Percentiles rank a stretch among this genome's conserved stretches.
Conservation (phyloP, 2,797 vertebrate genomes). For the Acipenser transmontanus region DNA sequence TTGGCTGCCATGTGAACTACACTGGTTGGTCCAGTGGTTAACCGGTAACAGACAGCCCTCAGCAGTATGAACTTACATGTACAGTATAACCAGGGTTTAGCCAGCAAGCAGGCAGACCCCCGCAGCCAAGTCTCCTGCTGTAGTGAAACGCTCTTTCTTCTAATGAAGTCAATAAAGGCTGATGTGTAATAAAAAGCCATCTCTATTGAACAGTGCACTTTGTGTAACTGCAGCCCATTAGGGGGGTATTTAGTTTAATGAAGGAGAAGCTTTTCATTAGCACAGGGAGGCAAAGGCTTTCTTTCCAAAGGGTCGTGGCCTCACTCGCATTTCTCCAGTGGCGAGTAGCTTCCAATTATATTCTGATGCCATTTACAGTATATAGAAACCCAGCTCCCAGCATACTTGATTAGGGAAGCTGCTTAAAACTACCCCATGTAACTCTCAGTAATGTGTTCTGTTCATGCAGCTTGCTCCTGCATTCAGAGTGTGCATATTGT, state of each 20-base stretch:
- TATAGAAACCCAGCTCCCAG: too few species aligned
- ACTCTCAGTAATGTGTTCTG: too few species aligned
- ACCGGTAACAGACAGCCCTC: too few species aligned
- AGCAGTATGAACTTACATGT: too few species aligned
- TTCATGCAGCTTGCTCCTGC: too few species aligned
- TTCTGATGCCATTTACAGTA: not conserved
- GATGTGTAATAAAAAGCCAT: conserved; percentile 34
- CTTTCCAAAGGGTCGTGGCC: not conserved
- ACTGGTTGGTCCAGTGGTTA: too few species aligned
- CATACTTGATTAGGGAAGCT: too few species aligned
- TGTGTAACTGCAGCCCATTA: conserved; percentile 50
- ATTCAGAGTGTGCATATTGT: too few species aligned
- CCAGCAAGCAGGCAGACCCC: conserved; percentile 10
- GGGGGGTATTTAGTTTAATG: conserved; percentile 46
- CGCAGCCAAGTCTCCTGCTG: not conserved
- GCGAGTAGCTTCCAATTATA: not conserved
- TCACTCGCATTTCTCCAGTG: not conserved
- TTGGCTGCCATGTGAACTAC: too few species aligned
- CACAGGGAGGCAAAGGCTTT: conserved; percentile 15
- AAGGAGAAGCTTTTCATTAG: conserved; percentile 43
- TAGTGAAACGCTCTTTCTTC: conserved; percentile 27
- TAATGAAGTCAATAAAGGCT: conserved; percentile 55
- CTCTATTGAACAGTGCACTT: conserved; percentile 53
- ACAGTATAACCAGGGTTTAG: conserved; percentile 12
- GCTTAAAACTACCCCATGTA: too few species aligned